Conservation (phyloP, 2,113 vertebrate genomes). For the Platichthys stellatus region DNA sequence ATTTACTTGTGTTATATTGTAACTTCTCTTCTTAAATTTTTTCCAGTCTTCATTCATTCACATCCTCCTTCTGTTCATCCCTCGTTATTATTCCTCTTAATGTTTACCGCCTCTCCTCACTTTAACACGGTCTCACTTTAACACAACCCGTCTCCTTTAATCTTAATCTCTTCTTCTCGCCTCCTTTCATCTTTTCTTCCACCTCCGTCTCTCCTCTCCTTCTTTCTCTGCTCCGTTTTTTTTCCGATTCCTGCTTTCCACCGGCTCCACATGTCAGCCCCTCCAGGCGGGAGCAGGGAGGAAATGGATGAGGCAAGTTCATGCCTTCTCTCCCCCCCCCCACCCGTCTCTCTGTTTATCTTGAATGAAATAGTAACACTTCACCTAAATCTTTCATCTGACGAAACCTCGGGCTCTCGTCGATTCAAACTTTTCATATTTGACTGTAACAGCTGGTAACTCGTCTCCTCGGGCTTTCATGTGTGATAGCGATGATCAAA, state of each 20-base stretch:
- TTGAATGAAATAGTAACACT: conserved; percentile 66
- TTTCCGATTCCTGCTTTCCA: conserved; percentile 7
- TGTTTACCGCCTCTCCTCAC: conserved; percentile 1
- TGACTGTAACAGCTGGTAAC: conserved; percentile 50
- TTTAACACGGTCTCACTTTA: conserved; percentile 16
- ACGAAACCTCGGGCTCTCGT: conserved; percentile 54
- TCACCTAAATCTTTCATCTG: conserved; percentile 66
- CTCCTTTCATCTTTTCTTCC: conserved; percentile 52
- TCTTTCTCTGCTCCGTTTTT: conserved; percentile 27
- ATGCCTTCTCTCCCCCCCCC: conserved; percentile 12
- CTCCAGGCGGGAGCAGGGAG: conserved; percentile 38
- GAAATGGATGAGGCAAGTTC: conserved; percentile 58
- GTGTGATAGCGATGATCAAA: conserved; percentile 45
- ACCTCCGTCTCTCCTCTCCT: conserved; percentile 33
- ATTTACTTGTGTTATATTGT: too few relatives aligned
- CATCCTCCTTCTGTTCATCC: not conserved
- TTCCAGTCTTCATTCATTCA: not conserved
- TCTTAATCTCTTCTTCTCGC: conserved; percentile 27
- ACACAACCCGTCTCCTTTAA: conserved; percentile 7
- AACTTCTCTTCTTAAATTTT: not conserved
- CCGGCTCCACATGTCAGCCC: conserved; percentile 42
- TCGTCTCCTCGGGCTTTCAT: conserved; percentile 43
- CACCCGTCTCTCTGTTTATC: not conserved
- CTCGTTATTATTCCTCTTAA: conserved; percentile 1
- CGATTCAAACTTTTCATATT: conserved; percentile 51